Base-by-base conservation (phyloP, 2,797 vertebrate genomes). In the Micrastur ruficollis region DNA sequence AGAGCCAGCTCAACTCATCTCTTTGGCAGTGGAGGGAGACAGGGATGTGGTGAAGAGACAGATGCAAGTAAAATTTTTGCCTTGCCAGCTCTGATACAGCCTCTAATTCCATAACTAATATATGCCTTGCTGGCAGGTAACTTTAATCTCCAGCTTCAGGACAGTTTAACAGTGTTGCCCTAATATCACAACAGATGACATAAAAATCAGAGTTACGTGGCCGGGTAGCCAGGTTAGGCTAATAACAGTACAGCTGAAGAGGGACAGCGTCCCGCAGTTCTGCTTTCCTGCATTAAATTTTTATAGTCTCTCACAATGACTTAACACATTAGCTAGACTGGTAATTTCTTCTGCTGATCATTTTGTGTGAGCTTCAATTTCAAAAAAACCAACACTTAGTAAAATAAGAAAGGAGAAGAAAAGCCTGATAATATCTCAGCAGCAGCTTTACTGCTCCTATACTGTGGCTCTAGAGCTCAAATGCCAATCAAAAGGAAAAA, bases 301-400 rank as follows among this genome's bases (percentile, higher is more conserved):
- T 96, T 59, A 93, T 67, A 40, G 67, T 66, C 44, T 68, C 53
- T 88, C 87, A 66, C 75, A 94, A 91, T 94, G 90, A 89, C 72
- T 91, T 92, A 55, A 91, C 25, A 8, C 61, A 63, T 91, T 81
- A 94, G 81, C 78, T 86, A 95, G 73, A 63, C 79, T 68, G 78
- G 65, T 74, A 84, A 96, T 93, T 92, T 94, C 87, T 92, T 91
- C 76, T 88, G 59, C 66, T 80, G 72, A 93, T 91, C 79, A 88
- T 88, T 89, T 92, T 80, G 62, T 76, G 42, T 93, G 89, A 86
- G 90, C 86, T 76, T 93, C 86, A n/a, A 58, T 80, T 94, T 87
- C 14, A n/a, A 80, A 85, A 88, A 89, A 15, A 74, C 44, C 56
- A 17, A 9, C 40, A 75, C 85, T 95, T 62, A 81, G 66, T 58